Percentiles rank a stretch among this genome's conserved stretches.
These are phyloP conservation scores for Lordiphosa clarofinis DNA, from an alignment of 1,140 invertebrate genomes.

Conservation along the genomic window DNA sequence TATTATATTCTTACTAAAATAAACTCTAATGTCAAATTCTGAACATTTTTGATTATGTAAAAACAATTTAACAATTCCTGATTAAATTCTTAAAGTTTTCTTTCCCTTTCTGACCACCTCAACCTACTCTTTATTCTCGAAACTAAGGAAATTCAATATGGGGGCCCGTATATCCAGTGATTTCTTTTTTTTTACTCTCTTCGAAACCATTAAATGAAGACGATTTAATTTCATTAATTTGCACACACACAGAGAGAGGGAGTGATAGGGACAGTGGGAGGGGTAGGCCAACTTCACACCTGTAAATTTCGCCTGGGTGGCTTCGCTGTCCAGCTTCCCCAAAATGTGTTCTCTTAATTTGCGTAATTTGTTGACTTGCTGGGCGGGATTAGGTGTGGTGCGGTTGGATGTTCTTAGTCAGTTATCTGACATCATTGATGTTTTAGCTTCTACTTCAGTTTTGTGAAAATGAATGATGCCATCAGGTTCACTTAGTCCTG, in stretches of 20 bases:
- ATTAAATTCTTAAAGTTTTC: no score
- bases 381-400: conserved; percentile 1
- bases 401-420: conserved; percentile 2
- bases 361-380: conserved; percentile 59
- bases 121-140: no score
- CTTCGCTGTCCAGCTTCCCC: conserved; percentile 16
- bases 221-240: conserved; percentile 76
- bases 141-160: no score
- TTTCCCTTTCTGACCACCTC: no score
- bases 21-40: no score
- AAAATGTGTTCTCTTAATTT: conserved; percentile 69
- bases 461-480: conserved; percentile 44
- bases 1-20: no score
- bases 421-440: conserved; percentile 31
- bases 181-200: not conserved
- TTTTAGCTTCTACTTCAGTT: conserved; percentile 1
- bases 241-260: conserved; percentile 24
- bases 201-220: conserved; percentile 56
- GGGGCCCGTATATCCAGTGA: no score
- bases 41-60: no score
- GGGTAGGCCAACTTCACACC: not conserved
- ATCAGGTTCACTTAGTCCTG: conserved; percentile 2
- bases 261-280: not conserved
- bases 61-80: no score
- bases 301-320: not conserved